Percentiles rank a stretch among this genome's conserved stretches.
These are phyloP conservation scores for Octonoba sinensis DNA, from an alignment of 2,888 invertebrate species.

Conservation along the genomic window DNA sequence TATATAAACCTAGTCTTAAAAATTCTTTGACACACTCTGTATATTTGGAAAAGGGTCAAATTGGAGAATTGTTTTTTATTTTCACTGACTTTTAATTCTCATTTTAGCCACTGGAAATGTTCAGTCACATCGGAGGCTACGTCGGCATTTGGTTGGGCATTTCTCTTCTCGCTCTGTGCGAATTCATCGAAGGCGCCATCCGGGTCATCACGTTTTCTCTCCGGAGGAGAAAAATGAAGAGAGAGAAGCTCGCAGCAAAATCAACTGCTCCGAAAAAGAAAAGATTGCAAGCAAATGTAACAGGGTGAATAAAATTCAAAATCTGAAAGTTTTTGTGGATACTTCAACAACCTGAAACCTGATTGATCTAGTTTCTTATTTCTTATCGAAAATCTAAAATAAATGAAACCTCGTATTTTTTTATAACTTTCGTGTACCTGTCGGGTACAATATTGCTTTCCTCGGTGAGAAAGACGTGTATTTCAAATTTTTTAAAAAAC, in stretches of 20 bases:
- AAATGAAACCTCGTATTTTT: too few relatives aligned
- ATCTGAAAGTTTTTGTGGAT: background rate
- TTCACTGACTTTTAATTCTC: background rate
- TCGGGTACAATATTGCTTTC: too few relatives aligned
- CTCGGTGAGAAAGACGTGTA: too few relatives aligned
- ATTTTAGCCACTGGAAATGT: constrained; percentile 52
- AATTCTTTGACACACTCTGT: too few relatives aligned
- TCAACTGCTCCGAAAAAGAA: background rate
- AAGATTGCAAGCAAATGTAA: background rate
- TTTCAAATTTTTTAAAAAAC: too few relatives aligned
- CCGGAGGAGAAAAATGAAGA: constrained; percentile 18
- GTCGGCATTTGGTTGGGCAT: constrained; percentile 56
- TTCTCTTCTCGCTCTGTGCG: constrained; percentile 41
- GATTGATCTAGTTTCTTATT: too few relatives aligned
- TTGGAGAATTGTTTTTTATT: too few relatives aligned
- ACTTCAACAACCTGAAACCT: background rate
- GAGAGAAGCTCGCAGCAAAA: background rate
- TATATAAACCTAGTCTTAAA: too few relatives aligned
- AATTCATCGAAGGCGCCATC: constrained; percentile 45
- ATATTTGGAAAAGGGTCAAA: too few relatives aligned
- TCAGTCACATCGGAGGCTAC: constrained; percentile 51
- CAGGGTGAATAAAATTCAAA: background rate
- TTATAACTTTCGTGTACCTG: too few relatives aligned
- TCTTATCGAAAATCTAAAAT: too few relatives aligned
- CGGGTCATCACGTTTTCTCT: constrained; percentile 38